Percentiles rank a stretch among this genome's conserved stretches.
These are phyloP conservation scores for Pleuronectes platessa DNA, from an alignment of 2,113 vertebrate genomes.

Conservation along the genomic window DNA sequence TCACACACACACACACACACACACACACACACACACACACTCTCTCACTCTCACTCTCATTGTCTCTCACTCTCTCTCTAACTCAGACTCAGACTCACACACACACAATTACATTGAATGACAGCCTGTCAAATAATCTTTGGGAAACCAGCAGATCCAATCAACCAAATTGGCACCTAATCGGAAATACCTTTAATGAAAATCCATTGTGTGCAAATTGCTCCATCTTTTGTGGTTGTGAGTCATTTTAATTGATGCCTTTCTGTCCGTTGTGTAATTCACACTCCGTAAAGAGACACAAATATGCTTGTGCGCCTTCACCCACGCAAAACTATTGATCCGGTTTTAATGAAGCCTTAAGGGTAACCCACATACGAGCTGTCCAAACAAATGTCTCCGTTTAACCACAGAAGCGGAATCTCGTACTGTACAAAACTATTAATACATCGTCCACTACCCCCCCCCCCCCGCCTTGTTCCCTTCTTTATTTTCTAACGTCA, in stretches of 20 bases:
- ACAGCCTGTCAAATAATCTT: slow-evolving; percentile 47
- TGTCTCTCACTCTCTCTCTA: background rate
- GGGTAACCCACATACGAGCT: slow-evolving; percentile 47
- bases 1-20: slow-evolving; percentile 2
- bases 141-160: slow-evolving; percentile 36
- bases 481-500: slow-evolving; percentile 27
- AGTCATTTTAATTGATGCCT: slow-evolving; percentile 37
- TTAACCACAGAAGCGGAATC: slow-evolving; percentile 34
- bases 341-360: slow-evolving; percentile 68
- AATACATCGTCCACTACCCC: slow-evolving; percentile 27
- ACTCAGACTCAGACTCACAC: background rate
- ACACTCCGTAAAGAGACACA: slow-evolving; percentile 9
- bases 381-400: slow-evolving; percentile 58
- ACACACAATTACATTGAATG: slow-evolving; percentile 39
- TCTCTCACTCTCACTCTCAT: background rate
- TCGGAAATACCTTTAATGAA: slow-evolving; percentile 47
- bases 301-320: slow-evolving; percentile 1
- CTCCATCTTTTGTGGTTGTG: slow-evolving; percentile 26
- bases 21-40: slow-evolving; percentile 2
- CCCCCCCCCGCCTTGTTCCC: background rate
- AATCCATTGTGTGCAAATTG: slow-evolving; percentile 42
- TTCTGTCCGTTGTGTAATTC: slow-evolving; percentile 12
- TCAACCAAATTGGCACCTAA: slow-evolving; percentile 46
- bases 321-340: slow-evolving; percentile 63
- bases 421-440: slow-evolving; percentile 28